Percentiles rank a stretch among this genome's conserved stretches.
phyloP scores from a whole-genome alignment of 1,140 invertebrate species.

The Pteromalus puparum region DNA sequence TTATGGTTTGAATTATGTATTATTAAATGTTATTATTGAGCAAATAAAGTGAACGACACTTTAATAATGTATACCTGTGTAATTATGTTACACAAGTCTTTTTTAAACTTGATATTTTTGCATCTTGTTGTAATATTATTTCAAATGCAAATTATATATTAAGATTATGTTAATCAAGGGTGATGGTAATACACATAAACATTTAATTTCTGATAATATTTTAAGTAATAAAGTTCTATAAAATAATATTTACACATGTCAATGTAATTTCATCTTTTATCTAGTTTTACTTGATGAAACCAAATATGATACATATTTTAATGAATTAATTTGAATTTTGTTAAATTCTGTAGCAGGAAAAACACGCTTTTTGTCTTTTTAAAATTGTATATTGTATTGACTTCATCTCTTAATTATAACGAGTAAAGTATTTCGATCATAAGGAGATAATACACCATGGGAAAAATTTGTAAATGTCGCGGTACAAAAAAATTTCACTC shows the following conservation, averaged over 20 bases:
- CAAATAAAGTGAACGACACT: conserved; percentile 75
- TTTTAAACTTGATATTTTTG: conserved; percentile 55
- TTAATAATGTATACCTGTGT: conserved; percentile 65
- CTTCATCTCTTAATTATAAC: too few relatives aligned
- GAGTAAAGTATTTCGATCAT: background rate
- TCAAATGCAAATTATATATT: conserved; percentile 1
- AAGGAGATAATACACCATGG: background rate
- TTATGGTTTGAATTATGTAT: conserved; percentile 75
- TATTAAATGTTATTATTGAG: conserved; percentile 75
- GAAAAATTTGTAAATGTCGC: background rate
- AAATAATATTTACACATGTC: conserved; percentile 56
- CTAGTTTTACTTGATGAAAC: too few relatives aligned
- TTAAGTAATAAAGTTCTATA: conserved; percentile 63
- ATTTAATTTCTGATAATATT: conserved; percentile 63
- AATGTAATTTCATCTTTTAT: too few relatives aligned
- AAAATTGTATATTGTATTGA: too few relatives aligned
- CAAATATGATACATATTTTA: too few relatives aligned
- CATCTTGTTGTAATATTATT: conserved; percentile 21
- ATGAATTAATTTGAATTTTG: too few relatives aligned
- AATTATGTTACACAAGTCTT: conserved; percentile 60
- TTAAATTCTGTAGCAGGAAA: too few relatives aligned
- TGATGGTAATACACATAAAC: conserved; percentile 60
- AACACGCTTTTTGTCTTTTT: too few relatives aligned
- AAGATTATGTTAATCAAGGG: conserved; percentile 52
- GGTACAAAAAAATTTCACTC: background rate